phyloP scores from a whole-genome alignment of 2,797 vertebrate species.

The Gadopsis bispinosus region DNA sequence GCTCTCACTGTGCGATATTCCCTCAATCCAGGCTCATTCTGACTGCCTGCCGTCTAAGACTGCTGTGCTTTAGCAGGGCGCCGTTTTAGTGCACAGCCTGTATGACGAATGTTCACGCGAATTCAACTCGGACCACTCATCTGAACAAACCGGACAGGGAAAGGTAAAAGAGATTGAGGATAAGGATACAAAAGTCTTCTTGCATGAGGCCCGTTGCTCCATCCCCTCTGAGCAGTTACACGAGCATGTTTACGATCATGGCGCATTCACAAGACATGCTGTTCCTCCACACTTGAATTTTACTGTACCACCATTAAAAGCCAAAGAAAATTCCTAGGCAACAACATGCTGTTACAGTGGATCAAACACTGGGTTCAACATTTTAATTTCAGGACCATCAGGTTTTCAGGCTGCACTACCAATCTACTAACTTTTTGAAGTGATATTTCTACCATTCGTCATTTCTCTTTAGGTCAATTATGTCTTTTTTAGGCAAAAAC shows the following conservation, averaged over 20 bases:
- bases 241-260: neutral
- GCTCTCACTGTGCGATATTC: neutral
- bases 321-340: too few relatives aligned
- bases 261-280: neutral
- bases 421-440: neutral
- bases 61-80: neutral
- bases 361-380: neutral
- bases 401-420: neutral
- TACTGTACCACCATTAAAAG: too few relatives aligned
- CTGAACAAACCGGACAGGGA: neutral
- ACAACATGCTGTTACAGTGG: neutral
- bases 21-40: neutral
- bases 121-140: too few relatives aligned
- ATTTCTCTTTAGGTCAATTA: neutral
- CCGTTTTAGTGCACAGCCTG: neutral
- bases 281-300: too few relatives aligned
- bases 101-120: too few relatives aligned
- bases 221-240: neutral
- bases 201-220: neutral
- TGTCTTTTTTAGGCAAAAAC: neutral
- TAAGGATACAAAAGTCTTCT: neutral
- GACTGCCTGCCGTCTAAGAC: neutral
- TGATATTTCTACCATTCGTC: neutral
- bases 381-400: neutral
- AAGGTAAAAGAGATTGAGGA: neutral